Evolutionary conservation across 2,113 vertebrate species (phyloP).

Genomic region (Blennius ocellaris): DNA sequence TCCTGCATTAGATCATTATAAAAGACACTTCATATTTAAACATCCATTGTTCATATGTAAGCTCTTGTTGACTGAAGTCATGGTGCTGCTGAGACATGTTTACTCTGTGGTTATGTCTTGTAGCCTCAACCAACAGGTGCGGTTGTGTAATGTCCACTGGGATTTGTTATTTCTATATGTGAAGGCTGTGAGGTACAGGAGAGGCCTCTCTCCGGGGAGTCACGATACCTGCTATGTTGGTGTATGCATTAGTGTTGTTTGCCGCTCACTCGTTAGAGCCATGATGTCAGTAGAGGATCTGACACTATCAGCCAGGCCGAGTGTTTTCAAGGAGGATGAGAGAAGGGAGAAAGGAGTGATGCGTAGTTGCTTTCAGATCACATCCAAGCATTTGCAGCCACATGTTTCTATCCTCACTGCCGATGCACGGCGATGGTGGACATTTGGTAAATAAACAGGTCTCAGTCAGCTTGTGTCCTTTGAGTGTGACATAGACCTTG

Average conservation of each 20-base stretch:
- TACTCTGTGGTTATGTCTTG: constrained; percentile 18
- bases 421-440: neutral
- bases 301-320: neutral
- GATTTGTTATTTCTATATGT: constrained; percentile 30
- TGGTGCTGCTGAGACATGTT: constrained; percentile 9
- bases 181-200: constrained; percentile 5
- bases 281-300: constrained; percentile 25
- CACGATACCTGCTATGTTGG: neutral
- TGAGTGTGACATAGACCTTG: neutral
- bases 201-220: constrained; percentile 15
- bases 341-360: too few species aligned
- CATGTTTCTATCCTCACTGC: neutral
- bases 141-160: constrained; percentile 30
- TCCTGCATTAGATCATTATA: constrained; percentile 7
- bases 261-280: neutral
- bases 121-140: constrained; percentile 48
- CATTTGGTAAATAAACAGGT: constrained; percentile 5
- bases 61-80: neutral
- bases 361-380: constrained; percentile 20
- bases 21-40: constrained; percentile 28
- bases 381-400: neutral
- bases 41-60: constrained; percentile 28
- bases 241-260: neutral
- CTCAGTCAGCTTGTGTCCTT: neutral
- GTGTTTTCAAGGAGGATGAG: too few species aligned